phyloP scores from a whole-genome alignment of 2,888 invertebrate genomes.

The Tribolium freemani region DNA sequence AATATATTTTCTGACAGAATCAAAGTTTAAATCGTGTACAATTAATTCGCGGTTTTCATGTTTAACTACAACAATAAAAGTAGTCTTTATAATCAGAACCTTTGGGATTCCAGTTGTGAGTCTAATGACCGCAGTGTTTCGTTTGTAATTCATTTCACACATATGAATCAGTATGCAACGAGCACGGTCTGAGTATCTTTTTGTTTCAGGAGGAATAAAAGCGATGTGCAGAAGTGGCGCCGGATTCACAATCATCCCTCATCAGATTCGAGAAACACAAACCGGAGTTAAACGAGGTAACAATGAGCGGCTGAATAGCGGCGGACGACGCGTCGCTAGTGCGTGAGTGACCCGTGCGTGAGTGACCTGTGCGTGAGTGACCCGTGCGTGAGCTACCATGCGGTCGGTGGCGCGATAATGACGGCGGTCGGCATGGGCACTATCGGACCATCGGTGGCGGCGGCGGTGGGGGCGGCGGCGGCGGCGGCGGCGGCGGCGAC shows the following conservation, averaged over 20 bases:
- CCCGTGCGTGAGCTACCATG: conserved; percentile 49
- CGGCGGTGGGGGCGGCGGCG: conserved; percentile 37
- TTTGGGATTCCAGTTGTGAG: conserved; percentile 23
- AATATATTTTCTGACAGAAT: conserved; percentile 13
- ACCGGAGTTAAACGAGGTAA: conserved; percentile 47
- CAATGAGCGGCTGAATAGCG: conserved; percentile 50
- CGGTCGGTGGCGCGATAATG: conserved; percentile 49
- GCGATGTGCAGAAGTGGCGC: conserved; percentile 25
- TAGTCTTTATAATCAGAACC: conserved; percentile 34
- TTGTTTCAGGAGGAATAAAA: conserved; percentile 40
- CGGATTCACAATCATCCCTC: conserved; percentile 37
- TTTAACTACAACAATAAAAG: neutral
- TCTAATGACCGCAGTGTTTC: conserved; percentile 36
- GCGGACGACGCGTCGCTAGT: conserved; percentile 44
- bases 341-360: conserved; percentile 48
- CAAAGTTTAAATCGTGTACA: conserved; percentile 11
- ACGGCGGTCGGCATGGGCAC: conserved; percentile 56
- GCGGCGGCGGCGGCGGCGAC: conserved; percentile 43
- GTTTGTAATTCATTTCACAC: conserved; percentile 40
- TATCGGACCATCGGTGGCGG: conserved; percentile 51
- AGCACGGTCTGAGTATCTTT: conserved; percentile 32
- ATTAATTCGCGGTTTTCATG: conserved; percentile 29
- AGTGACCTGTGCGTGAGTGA: conserved; percentile 49
- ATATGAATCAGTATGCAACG: conserved; percentile 35
- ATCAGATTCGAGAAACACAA: conserved; percentile 41